Conservation (phyloP, 2,888 invertebrate genomes). For the Odiellus spinosus region DNA sequence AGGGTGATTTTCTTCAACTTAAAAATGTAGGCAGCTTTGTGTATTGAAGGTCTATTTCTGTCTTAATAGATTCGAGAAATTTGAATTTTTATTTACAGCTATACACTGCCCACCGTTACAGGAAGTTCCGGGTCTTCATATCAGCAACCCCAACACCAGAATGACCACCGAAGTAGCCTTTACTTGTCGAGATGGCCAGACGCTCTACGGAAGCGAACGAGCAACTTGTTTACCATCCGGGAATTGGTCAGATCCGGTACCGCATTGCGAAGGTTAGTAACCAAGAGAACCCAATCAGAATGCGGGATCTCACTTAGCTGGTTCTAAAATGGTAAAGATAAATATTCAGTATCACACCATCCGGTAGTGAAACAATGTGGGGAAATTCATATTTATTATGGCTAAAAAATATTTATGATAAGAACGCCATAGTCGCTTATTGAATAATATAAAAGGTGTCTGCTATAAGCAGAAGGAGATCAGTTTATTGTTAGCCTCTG, state of each 20-base stretch:
- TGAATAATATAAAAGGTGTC: too few relatives aligned
- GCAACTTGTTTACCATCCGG: slow-evolving; percentile 63
- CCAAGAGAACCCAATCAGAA: not conserved
- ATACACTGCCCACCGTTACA: slow-evolving; percentile 64
- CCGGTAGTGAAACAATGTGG: not conserved
- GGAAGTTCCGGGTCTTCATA: slow-evolving; percentile 51
- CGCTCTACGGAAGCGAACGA: slow-evolving; percentile 56
- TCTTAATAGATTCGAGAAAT: not conserved
- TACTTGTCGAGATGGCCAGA: slow-evolving; percentile 62
- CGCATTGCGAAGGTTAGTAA: slow-evolving; percentile 44
- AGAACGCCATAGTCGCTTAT: too few relatives aligned
- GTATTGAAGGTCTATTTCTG: too few relatives aligned
- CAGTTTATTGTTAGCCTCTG: too few relatives aligned
- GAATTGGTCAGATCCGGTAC: slow-evolving; percentile 67
- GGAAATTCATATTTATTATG: not conserved
- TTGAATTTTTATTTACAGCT: slow-evolving; percentile 31
- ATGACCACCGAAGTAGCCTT: slow-evolving; percentile 56
- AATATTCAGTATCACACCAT: too few relatives aligned
- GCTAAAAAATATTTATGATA: too few relatives aligned
- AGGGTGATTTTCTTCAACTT: too few relatives aligned
- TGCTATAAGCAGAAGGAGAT: too few relatives aligned
- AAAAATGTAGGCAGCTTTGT: too few relatives aligned
- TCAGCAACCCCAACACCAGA: slow-evolving; percentile 51
- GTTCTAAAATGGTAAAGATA: too few relatives aligned
- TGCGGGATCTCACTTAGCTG: not conserved